Base-by-base conservation (phyloP, 2,797 vertebrate species). In the Cossypha dichroa region DNA sequence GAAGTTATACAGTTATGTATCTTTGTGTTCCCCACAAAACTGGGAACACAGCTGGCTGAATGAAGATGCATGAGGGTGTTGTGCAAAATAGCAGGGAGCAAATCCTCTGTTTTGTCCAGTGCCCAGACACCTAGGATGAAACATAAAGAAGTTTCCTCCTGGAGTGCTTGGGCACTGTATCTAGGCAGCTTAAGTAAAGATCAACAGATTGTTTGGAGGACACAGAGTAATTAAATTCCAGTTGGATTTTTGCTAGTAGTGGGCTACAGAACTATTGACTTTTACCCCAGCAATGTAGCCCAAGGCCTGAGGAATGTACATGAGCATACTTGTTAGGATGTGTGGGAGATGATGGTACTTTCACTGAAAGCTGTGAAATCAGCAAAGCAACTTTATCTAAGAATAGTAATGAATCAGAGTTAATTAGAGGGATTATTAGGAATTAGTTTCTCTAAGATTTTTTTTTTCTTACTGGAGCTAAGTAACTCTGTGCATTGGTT, bases 371-470 rank as follows among this genome's bases (percentile, higher is more conserved):
- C 81, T 11, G 7, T 82, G 86, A 91, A 93, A 92, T 92, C 78
- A 91, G 70, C 33, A 73, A 51, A 92, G 81, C 20, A 63, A 33
- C 60, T 92, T 96, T 94, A 68, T 94, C 78, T 92, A 77, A 82
- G 38, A 95, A 94, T 89, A 92, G 74, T 92, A 90, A 91, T 41
- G 70, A 87, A 64, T 68, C 23, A 36, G 52, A 77, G 28, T 91
- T 95, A 93, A 94, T 96, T 89, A 92, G 64, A 92, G 18, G 17
- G 52, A 77, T 89, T 83, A 83, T 80, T 90, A 80, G 33, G 43
- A 91, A 83, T 88, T 80, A 0, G 10, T 93, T 85, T 91, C 28
- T 67, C 29, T 67, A 31, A 70, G 33, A 2, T 15, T 49, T 74
- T 63, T 51, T 40, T 85, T 67, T n/a, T 17, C 10, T 75, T 81